phyloP scores from a whole-genome alignment of 1,140 invertebrate species.

The Drosophila parabipectinata region DNA sequence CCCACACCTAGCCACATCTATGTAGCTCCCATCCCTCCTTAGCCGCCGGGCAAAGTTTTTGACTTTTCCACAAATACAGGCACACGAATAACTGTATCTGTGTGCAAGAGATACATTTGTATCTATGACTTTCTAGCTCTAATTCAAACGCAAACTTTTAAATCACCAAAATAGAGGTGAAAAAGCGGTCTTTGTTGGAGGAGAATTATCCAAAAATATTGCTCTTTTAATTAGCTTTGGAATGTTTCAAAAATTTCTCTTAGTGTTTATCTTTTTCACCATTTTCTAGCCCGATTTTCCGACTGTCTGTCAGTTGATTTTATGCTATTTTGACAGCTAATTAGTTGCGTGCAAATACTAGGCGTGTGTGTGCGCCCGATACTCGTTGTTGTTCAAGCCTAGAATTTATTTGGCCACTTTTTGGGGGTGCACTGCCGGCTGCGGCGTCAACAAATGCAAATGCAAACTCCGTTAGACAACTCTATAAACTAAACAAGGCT shows the following conservation, averaged over 20 bases:
- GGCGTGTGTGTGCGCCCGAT: constrained; percentile 1
- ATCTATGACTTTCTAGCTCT: constrained; percentile 33
- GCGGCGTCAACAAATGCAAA: constrained; percentile 27
- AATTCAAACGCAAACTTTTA: constrained; percentile 7
- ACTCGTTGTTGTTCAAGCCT: constrained; percentile 34
- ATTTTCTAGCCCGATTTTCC: constrained; percentile 6
- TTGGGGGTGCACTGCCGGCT: not conserved
- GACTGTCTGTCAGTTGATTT: constrained; percentile 57
- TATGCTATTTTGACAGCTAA: constrained; percentile 80
- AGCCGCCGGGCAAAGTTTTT: constrained; percentile 54
- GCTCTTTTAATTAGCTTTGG: too few species aligned
- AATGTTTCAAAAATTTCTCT: constrained; percentile 5
- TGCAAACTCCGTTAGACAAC: constrained; percentile 43
- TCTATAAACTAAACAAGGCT: constrained; percentile 52
- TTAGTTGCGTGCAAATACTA: constrained; percentile 67
- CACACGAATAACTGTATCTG: constrained; percentile 22
- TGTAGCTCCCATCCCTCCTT: constrained; percentile 4
- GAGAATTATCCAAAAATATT: not conserved
- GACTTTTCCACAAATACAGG: constrained; percentile 45
- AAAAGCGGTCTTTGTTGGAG: not conserved
- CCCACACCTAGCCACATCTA: not conserved
- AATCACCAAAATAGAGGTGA: not conserved
- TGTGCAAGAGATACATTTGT: constrained; percentile 24
- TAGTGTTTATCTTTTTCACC: not conserved
- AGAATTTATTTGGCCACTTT: constrained; percentile 43